These are phyloP conservation scores for Petromus typicus DNA, from an alignment of 2,113 vertebrate genomes.

Conservation along the genomic window DNA sequence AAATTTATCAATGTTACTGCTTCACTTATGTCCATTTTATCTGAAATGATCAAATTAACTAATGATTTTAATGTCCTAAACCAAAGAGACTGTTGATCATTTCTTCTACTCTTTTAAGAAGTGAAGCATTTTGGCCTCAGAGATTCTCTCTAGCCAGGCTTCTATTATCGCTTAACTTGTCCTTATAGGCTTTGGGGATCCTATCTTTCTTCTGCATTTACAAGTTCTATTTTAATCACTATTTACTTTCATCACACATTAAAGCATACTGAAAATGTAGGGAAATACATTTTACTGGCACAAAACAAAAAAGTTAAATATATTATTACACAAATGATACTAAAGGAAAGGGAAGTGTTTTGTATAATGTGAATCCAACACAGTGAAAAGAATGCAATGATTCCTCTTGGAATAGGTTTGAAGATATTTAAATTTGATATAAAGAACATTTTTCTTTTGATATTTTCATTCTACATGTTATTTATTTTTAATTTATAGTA, in stretches of 20 bases:
- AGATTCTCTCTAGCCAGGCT: not conserved
- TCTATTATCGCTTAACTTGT: slow-evolving; percentile 20
- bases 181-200: slow-evolving; percentile 28
- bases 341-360: not conserved
- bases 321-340: not conserved
- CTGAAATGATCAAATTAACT: not conserved
- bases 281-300: slow-evolving; percentile 26
- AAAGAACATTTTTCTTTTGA: not conserved
- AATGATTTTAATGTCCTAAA: not conserved
- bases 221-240: slow-evolving; percentile 46
- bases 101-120: slow-evolving; percentile 7
- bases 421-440: slow-evolving; percentile 15
- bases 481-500: not conserved
- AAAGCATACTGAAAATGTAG: slow-evolving; percentile 52
- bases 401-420: not conserved
- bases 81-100: not conserved
- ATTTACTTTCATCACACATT: slow-evolving; percentile 46
- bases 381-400: not conserved
- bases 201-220: slow-evolving; percentile 7
- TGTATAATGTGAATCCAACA: not conserved
- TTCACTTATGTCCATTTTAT: not conserved
- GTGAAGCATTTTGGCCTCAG: not conserved
- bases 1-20: not conserved
- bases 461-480: not conserved
- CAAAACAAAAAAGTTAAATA: slow-evolving; percentile 39